A percentile compares a stretch with the other conserved stretches of the same genome.
Evolutionary conservation across 2,797 vertebrate species (phyloP).

Genomic region (Brachyalestes nurse): DNA sequence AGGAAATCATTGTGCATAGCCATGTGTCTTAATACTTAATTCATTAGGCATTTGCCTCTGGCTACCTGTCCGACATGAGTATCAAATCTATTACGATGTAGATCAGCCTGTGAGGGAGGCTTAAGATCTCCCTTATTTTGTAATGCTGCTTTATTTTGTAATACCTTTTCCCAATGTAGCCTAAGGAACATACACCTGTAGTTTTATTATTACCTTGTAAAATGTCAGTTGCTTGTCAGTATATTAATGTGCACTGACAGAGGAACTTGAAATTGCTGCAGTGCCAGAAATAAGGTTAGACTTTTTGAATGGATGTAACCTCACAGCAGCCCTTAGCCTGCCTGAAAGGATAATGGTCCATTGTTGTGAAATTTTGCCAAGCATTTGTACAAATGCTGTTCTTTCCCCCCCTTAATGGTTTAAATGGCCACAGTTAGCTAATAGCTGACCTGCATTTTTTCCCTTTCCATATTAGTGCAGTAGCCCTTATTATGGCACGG

Average conservation of each 20-base stretch:
- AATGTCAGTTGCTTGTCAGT: slow-evolving; percentile 10
- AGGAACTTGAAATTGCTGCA: slow-evolving; percentile 24
- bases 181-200: neutral
- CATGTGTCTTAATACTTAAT: neutral
- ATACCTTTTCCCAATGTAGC: neutral
- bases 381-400: slow-evolving; percentile 1
- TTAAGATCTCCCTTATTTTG: neutral
- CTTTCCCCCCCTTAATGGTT: neutral
- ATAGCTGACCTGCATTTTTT: neutral
- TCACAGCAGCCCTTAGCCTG: slow-evolving; percentile 15
- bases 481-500: neutral
- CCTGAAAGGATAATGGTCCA: neutral
- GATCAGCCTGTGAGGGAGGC: neutral
- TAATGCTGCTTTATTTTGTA: neutral
- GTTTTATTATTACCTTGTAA: slow-evolving; percentile 7
- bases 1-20: slow-evolving; percentile 1
- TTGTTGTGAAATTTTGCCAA: no score
- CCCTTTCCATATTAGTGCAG: neutral
- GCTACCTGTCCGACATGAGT: slow-evolving; percentile 20
- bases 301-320: slow-evolving; percentile 16
- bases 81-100: neutral
- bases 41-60: neutral
- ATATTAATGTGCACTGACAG: slow-evolving; percentile 21
- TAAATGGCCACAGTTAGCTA: slow-evolving; percentile 6
- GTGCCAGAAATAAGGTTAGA: slow-evolving; percentile 6